A percentile compares a stretch with the other conserved stretches of the same genome.
Evolutionary conservation across 2,888 invertebrate genomes (phyloP).

Genomic region (Lasioglossum villosulum): DNA sequence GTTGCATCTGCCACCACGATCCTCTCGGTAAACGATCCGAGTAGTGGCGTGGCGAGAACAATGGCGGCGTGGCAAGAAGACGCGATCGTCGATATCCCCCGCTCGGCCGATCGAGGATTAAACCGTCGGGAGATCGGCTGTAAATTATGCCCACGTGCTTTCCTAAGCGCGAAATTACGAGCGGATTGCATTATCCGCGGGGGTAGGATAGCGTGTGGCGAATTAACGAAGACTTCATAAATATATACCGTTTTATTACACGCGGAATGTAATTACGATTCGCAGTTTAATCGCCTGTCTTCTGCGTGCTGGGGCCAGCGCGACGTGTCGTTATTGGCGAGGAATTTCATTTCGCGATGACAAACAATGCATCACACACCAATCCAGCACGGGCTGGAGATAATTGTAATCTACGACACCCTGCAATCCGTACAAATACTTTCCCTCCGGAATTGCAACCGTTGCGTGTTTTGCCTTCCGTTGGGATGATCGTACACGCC

Average conservation of each 20-base stretch:
- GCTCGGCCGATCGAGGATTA: conserved; percentile 23
- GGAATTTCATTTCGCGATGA: conserved; percentile 5
- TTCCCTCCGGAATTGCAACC: background rate
- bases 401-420: background rate
- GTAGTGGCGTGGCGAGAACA: conserved; percentile 30
- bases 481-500: too few relatives aligned
- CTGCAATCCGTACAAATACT: background rate
- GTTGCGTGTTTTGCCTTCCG: background rate
- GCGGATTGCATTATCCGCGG: conserved; percentile 42
- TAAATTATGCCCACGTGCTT: conserved; percentile 53
- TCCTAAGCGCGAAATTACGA: conserved; percentile 53
- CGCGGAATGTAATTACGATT: conserved; percentile 54
- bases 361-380: background rate
- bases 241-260: conserved; percentile 48
- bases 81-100: conserved; percentile 6
- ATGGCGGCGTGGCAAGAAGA: conserved; percentile 23
- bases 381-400: background rate
- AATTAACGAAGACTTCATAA: conserved; percentile 49
- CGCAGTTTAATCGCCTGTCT: conserved; percentile 34
- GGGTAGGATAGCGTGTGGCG: background rate
- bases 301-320: background rate
- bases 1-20: conserved; percentile 38
- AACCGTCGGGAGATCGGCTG: conserved; percentile 12
- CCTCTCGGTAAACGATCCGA: conserved; percentile 43
- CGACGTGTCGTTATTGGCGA: background rate